Evolutionary conservation across 1,140 invertebrate species (phyloP).

Genomic region (Drosophila nasuta): DNA sequence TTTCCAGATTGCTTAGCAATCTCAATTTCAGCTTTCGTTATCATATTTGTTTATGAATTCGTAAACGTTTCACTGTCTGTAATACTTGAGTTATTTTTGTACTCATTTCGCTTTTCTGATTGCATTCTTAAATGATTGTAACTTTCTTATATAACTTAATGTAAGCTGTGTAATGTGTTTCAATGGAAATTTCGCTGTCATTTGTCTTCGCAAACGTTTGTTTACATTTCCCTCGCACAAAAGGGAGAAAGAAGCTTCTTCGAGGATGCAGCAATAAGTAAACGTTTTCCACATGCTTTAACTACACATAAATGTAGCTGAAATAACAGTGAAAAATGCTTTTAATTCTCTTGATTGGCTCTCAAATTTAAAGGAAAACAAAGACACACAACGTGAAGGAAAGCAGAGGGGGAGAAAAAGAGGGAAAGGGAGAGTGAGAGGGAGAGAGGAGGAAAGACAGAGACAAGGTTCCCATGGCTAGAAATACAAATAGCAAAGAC

Average conservation of each 20-base stretch:
- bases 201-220: neutral
- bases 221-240: neutral
- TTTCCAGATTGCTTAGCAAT: too few relatives aligned
- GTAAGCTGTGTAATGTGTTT: too few relatives aligned
- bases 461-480: neutral
- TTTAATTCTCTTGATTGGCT: conserved; percentile 17
- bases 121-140: too few relatives aligned
- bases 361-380: conserved; percentile 15
- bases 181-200: neutral
- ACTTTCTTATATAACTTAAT: too few relatives aligned
- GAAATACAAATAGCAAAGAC: too few relatives aligned
- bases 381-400: neutral
- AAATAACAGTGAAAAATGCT: conserved; percentile 12
- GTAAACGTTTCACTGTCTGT: conserved; percentile 2
- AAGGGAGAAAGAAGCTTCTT: neutral
- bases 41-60: neutral
- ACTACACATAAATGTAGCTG: conserved; percentile 1
- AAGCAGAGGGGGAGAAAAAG: neutral
- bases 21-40: too few relatives aligned
- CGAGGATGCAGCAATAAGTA: too few relatives aligned
- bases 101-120: neutral
- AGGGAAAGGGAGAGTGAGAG: neutral
- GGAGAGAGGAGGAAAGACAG: neutral
- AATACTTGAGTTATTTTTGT: too few relatives aligned
- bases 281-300: neutral